phyloP scores from a whole-genome alignment of 2,888 invertebrate genomes.

The Hesperia comma region DNA sequence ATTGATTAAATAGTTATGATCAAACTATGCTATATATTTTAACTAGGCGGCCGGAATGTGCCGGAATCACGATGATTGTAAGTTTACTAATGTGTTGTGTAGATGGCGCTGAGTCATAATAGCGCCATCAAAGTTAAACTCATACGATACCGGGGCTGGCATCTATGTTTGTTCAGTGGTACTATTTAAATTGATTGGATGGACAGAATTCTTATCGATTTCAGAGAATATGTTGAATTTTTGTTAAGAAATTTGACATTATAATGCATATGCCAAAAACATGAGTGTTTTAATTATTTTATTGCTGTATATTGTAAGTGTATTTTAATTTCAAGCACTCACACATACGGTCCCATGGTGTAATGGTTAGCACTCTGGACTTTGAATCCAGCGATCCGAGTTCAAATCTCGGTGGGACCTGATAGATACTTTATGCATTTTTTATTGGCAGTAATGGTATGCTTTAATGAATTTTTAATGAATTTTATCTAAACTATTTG shows the following conservation, averaged over 20 bases:
- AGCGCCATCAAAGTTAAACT: neutral
- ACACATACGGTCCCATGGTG: constrained; percentile 78
- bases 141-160: neutral
- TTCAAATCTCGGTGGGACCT: constrained; percentile 92
- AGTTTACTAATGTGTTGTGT: neutral
- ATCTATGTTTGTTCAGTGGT: neutral
- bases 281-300: neutral
- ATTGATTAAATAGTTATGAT: neutral
- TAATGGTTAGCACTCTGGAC: constrained; percentile 86
- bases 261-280: too few relatives aligned
- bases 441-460: constrained; percentile 29
- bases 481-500: neutral
- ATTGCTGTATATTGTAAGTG: neutral
- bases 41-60: too few relatives aligned
- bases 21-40: neutral
- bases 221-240: neutral
- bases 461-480: neutral
- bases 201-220: neutral
- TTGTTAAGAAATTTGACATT: too few relatives aligned
- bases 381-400: constrained; percentile 91
- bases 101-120: constrained; percentile 14
- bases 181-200: neutral
- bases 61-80: neutral
- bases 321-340: constrained; percentile 44
- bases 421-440: constrained; percentile 52